Conservation (phyloP, 2,797 vertebrate species). For the Ptychobarbus kaznakovi region DNA sequence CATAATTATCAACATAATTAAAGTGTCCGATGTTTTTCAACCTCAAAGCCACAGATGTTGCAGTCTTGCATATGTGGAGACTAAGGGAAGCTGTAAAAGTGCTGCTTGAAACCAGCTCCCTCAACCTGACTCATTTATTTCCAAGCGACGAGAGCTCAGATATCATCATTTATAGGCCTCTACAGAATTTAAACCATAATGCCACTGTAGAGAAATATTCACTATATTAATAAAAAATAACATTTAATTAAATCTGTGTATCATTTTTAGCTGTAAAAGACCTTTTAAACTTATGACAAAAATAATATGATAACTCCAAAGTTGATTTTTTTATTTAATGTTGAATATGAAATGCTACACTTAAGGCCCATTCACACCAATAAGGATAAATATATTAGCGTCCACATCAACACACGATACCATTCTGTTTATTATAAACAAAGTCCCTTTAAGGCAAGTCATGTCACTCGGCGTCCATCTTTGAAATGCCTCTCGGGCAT, state of each 20-base stretch:
- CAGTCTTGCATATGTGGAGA: conserved; percentile 10
- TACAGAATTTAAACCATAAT: conserved; percentile 36
- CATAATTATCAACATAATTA: conserved; percentile 56
- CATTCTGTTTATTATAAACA: not conserved
- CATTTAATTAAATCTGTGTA: not conserved
- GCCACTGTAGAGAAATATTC: not conserved
- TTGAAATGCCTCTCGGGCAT: no score
- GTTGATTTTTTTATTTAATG: not conserved
- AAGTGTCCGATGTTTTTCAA: conserved; percentile 60
- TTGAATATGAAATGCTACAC: not conserved
- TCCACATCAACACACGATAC: not conserved
- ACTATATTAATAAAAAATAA: conserved; percentile 1
- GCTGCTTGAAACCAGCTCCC: conserved; percentile 27
- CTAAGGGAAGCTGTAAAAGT: conserved; percentile 32
- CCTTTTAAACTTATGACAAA: not conserved
- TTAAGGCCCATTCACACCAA: not conserved
- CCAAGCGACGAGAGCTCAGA: conserved; percentile 30
- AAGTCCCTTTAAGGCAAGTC: no score
- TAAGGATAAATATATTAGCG: not conserved
- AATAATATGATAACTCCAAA: not conserved
- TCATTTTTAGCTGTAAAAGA: not conserved
- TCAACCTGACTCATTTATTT: conserved; percentile 37
- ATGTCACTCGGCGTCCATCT: no score
- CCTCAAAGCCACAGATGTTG: conserved; percentile 57
- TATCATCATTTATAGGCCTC: conserved; percentile 24